Evolutionary conservation across 2,888 invertebrate species (phyloP), one percentile per base, ranked within the genome.

Genomic region (Clostera curtula): DNA sequence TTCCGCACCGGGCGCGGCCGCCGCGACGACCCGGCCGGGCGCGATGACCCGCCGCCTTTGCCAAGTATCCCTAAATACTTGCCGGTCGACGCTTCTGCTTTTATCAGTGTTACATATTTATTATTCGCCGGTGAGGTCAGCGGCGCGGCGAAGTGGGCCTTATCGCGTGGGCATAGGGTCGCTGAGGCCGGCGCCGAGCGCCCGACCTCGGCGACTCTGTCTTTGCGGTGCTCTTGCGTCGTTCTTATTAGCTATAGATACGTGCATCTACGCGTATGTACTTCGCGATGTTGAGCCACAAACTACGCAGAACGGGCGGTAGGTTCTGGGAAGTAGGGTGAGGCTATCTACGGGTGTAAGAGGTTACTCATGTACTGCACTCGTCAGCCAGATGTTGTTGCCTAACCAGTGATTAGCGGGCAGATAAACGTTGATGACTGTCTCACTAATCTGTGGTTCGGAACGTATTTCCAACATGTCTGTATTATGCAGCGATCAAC

Each of bases 51-150:
- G 61, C 36, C 46, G 47, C 46, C 64, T 73, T 69, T 67, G 70
- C 64, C 62, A 68, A 71, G 67, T 63, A 66, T 74, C 70, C 67
- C 71, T 73, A 67, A 75, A 72, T 75, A 75, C 66, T 64, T 67
- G 63, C 66, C 75, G 79, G 79, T 77, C 80, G 74, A 70, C 74
- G 77, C 62, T 76, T 79, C 75, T 70, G 69, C 60, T 72, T 55
- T 79, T 82, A 82, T 82, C 82, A 80, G 74, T 74, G 77, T 79
- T 82, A 80, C 80, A 80, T 79, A 80, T 80, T 82, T 80, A 80
- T 80, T 79, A 77, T 76, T 77, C 75, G 79, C 72, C 75, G 74
- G 21, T n/a, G n/a, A n/a, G n/a, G n/a, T n/a, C n/a, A n/a, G 61
- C 62, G 65, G 56, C 55, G 60, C 66, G 73, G 63, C 64, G 72